phyloP scores from a whole-genome alignment of 53 echinoderm and acorn worm genomes.

The Stichopus horrens region DNA sequence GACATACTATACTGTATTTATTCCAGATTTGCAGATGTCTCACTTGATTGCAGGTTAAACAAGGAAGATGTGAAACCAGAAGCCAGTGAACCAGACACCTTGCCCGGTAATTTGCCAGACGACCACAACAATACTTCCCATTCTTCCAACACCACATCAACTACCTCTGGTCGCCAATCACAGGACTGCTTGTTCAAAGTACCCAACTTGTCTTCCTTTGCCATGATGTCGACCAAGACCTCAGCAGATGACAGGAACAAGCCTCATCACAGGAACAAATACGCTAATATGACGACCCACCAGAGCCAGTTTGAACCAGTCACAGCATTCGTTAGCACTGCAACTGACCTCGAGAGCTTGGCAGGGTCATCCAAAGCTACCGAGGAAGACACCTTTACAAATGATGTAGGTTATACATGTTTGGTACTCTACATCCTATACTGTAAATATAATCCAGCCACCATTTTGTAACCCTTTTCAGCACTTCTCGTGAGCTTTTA shows the following conservation, averaged over 20 bases:
- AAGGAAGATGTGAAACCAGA: not conserved
- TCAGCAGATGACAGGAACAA: not conserved
- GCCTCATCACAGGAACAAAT: not conserved
- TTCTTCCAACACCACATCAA: not conserved
- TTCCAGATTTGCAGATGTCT: too few species aligned
- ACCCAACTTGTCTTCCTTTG: not conserved
- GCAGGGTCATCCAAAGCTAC: not conserved
- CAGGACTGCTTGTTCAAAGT: not conserved
- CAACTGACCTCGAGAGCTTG: conserved; percentile 47
- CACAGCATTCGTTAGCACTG: conserved; percentile 62
- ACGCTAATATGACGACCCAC: not conserved
- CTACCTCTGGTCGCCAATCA: not conserved
- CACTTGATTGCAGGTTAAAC: too few species aligned
- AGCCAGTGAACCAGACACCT: not conserved
- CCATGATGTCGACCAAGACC: not conserved
- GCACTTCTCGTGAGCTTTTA: too few species aligned
- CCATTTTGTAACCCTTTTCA: too few species aligned
- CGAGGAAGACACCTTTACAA: not conserved
- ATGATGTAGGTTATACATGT: not conserved
- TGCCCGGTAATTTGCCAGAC: not conserved
- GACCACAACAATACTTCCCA: not conserved
- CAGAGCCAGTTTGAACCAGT: conserved; percentile 50
- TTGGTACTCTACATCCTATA: too few species aligned
- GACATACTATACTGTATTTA: too few species aligned
- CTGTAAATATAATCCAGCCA: too few species aligned